Conservation (phyloP, 1,140 invertebrate species). For the Drosophila ohnishii region DNA sequence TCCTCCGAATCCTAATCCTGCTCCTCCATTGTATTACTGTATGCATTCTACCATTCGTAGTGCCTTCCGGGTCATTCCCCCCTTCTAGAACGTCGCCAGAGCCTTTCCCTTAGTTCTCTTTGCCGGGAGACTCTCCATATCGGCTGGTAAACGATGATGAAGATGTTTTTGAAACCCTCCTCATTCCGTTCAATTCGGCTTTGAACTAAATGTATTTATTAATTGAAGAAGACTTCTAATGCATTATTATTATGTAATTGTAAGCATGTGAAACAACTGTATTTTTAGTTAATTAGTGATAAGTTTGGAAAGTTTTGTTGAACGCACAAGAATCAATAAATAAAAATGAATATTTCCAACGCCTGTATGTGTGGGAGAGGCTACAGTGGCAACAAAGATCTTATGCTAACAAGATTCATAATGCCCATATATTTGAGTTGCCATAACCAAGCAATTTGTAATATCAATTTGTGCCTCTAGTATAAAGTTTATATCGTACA, state of each 20-base stretch:
- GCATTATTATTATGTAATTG: conserved; percentile 74
- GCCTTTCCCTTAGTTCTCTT: conserved; percentile 25
- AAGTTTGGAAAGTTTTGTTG: conserved; percentile 69
- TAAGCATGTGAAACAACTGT: conserved; percentile 64
- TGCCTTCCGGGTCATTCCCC: conserved; percentile 59
- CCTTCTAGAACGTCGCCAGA: conserved; percentile 16
- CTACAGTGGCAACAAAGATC: not conserved
- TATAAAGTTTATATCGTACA: no score
- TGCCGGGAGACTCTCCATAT: conserved; percentile 22
- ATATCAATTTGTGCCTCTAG: no score
- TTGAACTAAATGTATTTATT: conserved; percentile 64
- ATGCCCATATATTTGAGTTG: not conserved
- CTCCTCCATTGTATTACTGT: conserved; percentile 1
- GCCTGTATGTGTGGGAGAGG: conserved; percentile 1
- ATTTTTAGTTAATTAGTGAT: conserved; percentile 75
- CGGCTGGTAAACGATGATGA: conserved; percentile 32
- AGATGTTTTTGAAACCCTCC: conserved; percentile 30
- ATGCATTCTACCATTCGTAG: conserved; percentile 56
- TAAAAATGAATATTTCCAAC: conserved; percentile 41
- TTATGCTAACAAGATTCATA: not conserved
- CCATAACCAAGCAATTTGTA: no score
- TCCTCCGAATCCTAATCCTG: not conserved
- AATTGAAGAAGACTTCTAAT: conserved; percentile 66
- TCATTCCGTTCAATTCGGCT: conserved; percentile 68
- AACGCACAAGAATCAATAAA: conserved; percentile 75